A percentile compares a stretch with the other conserved stretches of the same genome.
These are phyloP conservation scores for Menidia menidia DNA, from an alignment of 2,797 vertebrate species.

Conservation along the genomic window DNA sequence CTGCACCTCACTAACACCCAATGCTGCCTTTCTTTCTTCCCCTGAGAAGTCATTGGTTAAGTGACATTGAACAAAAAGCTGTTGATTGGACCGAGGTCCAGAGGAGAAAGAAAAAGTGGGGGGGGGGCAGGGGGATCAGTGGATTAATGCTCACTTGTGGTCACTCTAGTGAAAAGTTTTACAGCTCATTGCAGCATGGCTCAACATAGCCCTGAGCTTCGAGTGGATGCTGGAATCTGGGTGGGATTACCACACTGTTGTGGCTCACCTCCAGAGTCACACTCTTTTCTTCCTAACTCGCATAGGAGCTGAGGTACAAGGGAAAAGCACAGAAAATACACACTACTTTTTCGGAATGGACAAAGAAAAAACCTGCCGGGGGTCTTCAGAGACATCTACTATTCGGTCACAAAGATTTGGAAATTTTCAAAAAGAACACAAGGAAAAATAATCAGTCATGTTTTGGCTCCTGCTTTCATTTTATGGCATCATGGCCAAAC, in stretches of 20 bases:
- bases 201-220: conserved; percentile 52
- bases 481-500: no score
- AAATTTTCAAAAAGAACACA: no score
- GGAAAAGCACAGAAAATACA: background rate
- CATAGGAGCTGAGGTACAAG: conserved; percentile 24
- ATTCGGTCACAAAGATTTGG: no score
- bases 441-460: no score
- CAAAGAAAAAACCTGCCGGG: no score
- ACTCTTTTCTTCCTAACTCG: conserved; percentile 61
- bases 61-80: conserved; percentile 76
- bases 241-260: conserved; percentile 67
- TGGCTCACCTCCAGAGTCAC: conserved; percentile 63
- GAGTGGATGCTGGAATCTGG: conserved; percentile 58
- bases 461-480: no score
- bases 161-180: conserved; percentile 69
- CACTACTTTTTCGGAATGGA: no score
- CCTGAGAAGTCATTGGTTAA: conserved; percentile 73
- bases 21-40: conserved; percentile 56
- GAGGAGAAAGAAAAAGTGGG: conserved; percentile 49
- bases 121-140: conserved; percentile 47
- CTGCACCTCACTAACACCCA: conserved; percentile 65
- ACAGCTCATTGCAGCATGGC: conserved; percentile 53
- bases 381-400: no score
- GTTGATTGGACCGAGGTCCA: conserved; percentile 72
- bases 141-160: conserved; percentile 72